These are phyloP conservation scores for Lycaena phlaeas DNA, from an alignment of 2,888 invertebrate species.

Conservation along the genomic window DNA sequence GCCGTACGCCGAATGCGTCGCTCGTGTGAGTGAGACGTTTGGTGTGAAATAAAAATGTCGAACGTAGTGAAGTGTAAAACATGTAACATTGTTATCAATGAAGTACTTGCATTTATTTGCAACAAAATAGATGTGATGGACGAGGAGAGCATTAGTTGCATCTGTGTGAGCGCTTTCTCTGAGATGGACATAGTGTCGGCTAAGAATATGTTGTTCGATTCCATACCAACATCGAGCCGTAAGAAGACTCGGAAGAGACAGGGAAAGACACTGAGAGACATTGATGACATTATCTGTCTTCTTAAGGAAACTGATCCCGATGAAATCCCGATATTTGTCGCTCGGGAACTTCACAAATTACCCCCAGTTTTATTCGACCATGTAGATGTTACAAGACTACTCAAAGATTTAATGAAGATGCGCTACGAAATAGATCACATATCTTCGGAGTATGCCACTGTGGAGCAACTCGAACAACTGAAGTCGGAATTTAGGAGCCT, in stretches of 20 bases:
- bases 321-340: conserved; percentile 13
- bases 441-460: conserved; percentile 11
- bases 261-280: conserved; percentile 14
- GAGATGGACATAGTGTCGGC: conserved; percentile 14
- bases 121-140: conserved; percentile 19
- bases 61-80: conserved; percentile 3
- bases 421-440: conserved; percentile 10
- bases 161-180: conserved; percentile 16
- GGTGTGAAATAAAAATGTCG: not conserved
- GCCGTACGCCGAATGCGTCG: not conserved
- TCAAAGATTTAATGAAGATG: conserved; percentile 13
- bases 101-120: conserved; percentile 9
- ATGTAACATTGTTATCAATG: conserved; percentile 13
- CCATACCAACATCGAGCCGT: conserved; percentile 11
- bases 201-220: conserved; percentile 16
- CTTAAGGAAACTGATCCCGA: conserved; percentile 16
- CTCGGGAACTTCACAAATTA: conserved; percentile 12
- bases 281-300: conserved; percentile 17
- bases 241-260: too few relatives aligned
- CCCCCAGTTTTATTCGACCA: conserved; percentile 19
- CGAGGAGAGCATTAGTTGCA: conserved; percentile 12
- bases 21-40: too few relatives aligned
- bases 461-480: conserved; percentile 7
- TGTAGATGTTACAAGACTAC: conserved; percentile 13
- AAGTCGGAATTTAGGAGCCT: conserved; percentile 9